A percentile compares a stretch with the other conserved stretches of the same genome.
Evolutionary conservation across 2,888 invertebrate genomes (phyloP).

Genomic region (Parnassius apollo): DNA sequence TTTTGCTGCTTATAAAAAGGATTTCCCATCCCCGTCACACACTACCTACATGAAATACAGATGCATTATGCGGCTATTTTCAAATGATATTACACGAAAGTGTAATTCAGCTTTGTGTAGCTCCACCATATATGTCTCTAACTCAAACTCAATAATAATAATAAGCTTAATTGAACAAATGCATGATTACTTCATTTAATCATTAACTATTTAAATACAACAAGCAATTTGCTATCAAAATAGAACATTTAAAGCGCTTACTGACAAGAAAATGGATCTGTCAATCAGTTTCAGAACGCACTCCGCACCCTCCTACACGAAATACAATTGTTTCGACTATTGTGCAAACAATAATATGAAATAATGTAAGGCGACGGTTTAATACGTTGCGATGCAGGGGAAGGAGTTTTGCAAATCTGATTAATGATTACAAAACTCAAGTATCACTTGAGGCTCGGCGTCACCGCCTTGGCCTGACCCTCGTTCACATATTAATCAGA

Average conservation of each 20-base stretch:
- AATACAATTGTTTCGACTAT: slow-evolving; percentile 57
- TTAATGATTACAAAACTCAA: slow-evolving; percentile 57
- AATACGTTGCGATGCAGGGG: slow-evolving; percentile 32
- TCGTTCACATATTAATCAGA: slow-evolving; percentile 54
- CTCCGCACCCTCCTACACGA: slow-evolving; percentile 42
- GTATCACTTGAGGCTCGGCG: slow-evolving; percentile 41
- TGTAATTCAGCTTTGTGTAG: too few relatives aligned
- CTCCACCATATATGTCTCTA: too few relatives aligned
- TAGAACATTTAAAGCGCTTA: slow-evolving; percentile 5
- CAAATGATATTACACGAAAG: too few relatives aligned
- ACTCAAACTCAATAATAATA: too few relatives aligned
- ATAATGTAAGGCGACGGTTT: slow-evolving; percentile 44
- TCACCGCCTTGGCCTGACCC: slow-evolving; percentile 41
- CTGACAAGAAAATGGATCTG: slow-evolving; percentile 23
- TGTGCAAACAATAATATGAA: slow-evolving; percentile 71
- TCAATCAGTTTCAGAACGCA: slow-evolving; percentile 28
- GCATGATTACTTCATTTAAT: too few relatives aligned
- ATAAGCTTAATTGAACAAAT: too few relatives aligned
- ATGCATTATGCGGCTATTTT: too few relatives aligned
- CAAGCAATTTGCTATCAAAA: background rate
- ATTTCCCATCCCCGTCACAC: too few relatives aligned
- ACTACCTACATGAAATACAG: too few relatives aligned
- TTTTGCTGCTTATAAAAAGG: too few relatives aligned
- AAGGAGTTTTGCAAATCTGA: slow-evolving; percentile 54
- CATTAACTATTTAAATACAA: too few relatives aligned